Evolutionary conservation across 2,113 vertebrate genomes (phyloP), one percentile per base, ranked within the genome.

Genomic region (Sander vitreus): DNA sequence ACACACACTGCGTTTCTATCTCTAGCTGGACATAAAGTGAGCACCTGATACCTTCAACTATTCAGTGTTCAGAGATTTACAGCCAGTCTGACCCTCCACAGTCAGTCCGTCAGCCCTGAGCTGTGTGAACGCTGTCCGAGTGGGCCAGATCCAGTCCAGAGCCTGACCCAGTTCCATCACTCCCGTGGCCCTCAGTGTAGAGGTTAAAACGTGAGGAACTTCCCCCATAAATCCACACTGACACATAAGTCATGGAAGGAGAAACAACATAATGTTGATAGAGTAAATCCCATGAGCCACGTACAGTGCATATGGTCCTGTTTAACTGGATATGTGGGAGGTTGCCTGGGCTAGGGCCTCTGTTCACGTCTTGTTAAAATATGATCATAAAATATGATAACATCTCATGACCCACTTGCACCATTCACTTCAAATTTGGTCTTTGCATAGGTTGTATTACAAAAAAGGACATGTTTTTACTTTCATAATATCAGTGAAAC

Each of bases 111-210:
- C 65, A 53, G 19, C 30, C 4, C 13, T 30, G 33, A 57, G 67
- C 78, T 75, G 65, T 36, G 19, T n/a, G 30, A 71, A 59, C 77
- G 45, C 50, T 4, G 23, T 23, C 58, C 64, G 73, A 78, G 45
- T 33, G 84, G 25, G 65, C 65, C 0, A 50, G 77, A 88, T 88
- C 72, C 62, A 74, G 45, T 66, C 55, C 88, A 69, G 73, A 76
- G 36, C 30, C 66, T 0, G 18, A 48, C 48, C 78, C 78, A 39
- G 59, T 72, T 66, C 78, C 50, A 23, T 58, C 57, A 43, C 74
- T 48, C 76, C 62, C 82, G 4, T 6, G 43, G 54, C 30, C 58
- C 69, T 30, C 36, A 30, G 30, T 9, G 16, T 3, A 30, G 64
- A 81, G 69, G 77, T 82, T 79, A 73, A 58, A 62, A 39, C 82